A percentile compares a stretch with the other conserved stretches of the same genome.
Conservation (phyloP, 1,140 invertebrate genomes). For the Latrodectus geometricus region DNA sequence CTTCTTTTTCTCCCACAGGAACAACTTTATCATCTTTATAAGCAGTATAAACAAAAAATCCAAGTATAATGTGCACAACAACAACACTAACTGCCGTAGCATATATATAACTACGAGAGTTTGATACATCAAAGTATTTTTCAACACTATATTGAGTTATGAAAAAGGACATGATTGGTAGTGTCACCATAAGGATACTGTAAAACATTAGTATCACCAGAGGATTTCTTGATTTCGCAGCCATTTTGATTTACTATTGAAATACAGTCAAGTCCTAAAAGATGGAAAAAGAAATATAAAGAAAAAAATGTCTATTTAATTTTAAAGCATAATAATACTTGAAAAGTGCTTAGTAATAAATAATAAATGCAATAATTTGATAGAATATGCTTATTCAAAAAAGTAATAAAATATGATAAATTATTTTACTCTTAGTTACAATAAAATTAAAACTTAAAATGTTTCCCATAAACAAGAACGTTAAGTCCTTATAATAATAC, state of each 20-base stretch:
- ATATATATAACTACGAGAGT: conserved; percentile 74
- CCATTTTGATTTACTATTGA: background rate
- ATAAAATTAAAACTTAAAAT: no score
- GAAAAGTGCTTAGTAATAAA: no score
- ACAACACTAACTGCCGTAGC: conserved; percentile 81
- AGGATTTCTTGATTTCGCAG: conserved; percentile 40
- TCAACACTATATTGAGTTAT: conserved; percentile 75
- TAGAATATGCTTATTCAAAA: no score
- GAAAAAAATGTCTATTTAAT: no score
- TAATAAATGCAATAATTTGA: no score
- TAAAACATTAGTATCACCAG: conserved; percentile 75
- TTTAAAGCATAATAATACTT: no score
- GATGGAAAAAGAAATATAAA: no score
- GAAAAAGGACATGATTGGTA: conserved; percentile 83
- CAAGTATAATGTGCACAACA: conserved; percentile 82
- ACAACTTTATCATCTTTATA: conserved; percentile 78
- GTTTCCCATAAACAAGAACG: no score
- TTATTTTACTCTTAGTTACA: no score
- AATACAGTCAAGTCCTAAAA: no score
- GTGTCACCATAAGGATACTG: conserved; percentile 83
- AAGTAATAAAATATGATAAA: no score
- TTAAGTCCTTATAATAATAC: no score
- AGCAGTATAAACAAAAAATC: conserved; percentile 81
- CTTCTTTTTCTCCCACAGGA: conserved; percentile 36
- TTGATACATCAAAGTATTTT: conserved; percentile 74